These are phyloP conservation scores for Limonius californicus DNA, from an alignment of 1,140 invertebrate genomes.

Conservation along the genomic window DNA sequence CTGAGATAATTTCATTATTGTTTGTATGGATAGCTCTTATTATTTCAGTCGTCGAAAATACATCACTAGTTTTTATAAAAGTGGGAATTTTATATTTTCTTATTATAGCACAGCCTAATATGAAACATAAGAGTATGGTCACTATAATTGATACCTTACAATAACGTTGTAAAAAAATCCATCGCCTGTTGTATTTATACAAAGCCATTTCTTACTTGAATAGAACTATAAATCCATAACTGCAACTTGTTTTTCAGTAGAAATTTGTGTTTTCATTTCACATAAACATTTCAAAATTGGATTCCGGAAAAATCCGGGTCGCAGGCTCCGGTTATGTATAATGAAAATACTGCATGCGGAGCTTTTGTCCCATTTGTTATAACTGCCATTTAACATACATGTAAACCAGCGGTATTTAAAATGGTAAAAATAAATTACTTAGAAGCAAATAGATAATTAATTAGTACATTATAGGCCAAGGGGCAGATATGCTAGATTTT, in stretches of 20 bases:
- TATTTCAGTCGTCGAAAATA: neutral
- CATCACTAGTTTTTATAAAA: neutral
- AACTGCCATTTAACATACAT: neutral
- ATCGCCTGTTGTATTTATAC: neutral
- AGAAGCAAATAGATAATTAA: too few species aligned
- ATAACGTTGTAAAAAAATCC: neutral
- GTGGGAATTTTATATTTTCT: neutral
- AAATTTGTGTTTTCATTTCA: too few species aligned
- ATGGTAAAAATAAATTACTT: too few species aligned
- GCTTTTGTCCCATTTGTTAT: neutral
- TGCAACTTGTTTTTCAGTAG: too few species aligned
- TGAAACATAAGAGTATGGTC: neutral
- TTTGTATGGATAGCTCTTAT: neutral
- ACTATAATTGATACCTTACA: slow-evolving; percentile 2
- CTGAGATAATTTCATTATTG: neutral
- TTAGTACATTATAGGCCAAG: too few species aligned
- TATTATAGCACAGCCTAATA: slow-evolving; percentile 11
- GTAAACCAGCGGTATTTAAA: too few species aligned
- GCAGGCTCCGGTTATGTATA: neutral
- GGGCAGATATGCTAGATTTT: too few species aligned
- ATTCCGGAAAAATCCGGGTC: neutral
- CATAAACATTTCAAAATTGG: neutral
- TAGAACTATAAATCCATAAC: too few species aligned
- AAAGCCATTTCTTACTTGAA: neutral
- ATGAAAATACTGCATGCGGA: neutral